Evolutionary conservation across 37 sponge, comb jelly and placozoan genomes (phyloP).

Genomic region (Eunapius fragilis): DNA sequence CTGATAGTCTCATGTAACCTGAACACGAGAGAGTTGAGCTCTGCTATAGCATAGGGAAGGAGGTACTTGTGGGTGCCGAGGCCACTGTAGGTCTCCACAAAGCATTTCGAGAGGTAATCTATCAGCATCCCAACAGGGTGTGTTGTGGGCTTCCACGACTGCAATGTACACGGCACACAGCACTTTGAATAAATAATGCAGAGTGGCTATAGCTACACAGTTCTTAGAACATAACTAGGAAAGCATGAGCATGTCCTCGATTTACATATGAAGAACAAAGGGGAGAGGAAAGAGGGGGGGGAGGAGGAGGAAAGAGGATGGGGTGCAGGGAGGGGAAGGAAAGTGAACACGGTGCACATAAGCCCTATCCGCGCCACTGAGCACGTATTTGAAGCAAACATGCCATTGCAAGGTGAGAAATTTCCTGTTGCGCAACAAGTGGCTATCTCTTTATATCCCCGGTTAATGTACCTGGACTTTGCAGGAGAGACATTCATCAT

Average conservation of each 20-base stretch:
- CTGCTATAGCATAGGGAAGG: conserved; percentile 76
- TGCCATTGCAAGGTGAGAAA: too few relatives aligned
- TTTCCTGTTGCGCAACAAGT: too few relatives aligned
- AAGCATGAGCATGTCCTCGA: too few relatives aligned
- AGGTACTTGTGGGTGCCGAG: conserved; percentile 47
- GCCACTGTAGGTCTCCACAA: conserved; percentile 69
- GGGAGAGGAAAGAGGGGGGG: background rate
- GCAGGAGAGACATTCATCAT: too few relatives aligned
- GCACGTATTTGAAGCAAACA: background rate
- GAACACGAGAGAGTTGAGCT: conserved; percentile 56
- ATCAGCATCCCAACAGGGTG: conserved; percentile 71
- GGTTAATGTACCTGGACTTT: background rate
- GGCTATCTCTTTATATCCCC: too few relatives aligned
- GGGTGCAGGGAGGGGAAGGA: background rate
- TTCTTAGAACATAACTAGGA: too few relatives aligned
- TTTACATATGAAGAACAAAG: background rate
- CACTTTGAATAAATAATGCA: too few relatives aligned
- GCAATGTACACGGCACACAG: background rate
- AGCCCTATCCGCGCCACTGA: background rate
- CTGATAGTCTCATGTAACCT: conserved; percentile 57
- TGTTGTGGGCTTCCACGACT: conserved; percentile 38
- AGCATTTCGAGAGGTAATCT: conserved; percentile 50
- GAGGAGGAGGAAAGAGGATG: background rate
- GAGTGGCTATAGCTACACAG: too few relatives aligned
- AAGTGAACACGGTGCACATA: background rate